Evolutionary conservation across 2,888 invertebrate species (phyloP), one percentile per base, ranked within the genome.

Genomic region (Uropetala carovei): DNA sequence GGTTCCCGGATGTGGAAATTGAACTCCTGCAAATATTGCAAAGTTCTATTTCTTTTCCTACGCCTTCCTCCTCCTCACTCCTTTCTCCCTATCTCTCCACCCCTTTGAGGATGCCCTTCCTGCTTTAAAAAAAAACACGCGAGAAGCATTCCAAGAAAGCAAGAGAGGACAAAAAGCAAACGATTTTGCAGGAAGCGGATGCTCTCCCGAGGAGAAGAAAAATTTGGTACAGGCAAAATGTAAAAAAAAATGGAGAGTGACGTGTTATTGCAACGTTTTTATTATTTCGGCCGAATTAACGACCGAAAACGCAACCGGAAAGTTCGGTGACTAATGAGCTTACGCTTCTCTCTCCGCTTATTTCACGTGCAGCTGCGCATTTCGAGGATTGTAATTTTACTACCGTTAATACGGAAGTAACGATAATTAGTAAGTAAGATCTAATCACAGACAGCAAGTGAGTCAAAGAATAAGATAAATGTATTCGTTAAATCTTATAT

Each of bases 1-100:
- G 64, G 43, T 43, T 8, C 64, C 30, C 86, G 83, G 83, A 83
- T 57, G 83, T 83, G 83, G 16, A 82, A 64, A 64, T 64, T 1
- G 81, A n/a, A 43, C 68, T 68, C 68, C 68, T 22, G 18, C 68
- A n/a, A 18, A 68, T 68, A 22, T 27, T 27, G 75, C 27, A 75
- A 75, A 75, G 75, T 75, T 22, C 43, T 43, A 43, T 43, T 43
- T 43, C 43, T 43, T 43, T 43, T 43, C 43, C 43, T 43, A 7
- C 30, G 5, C 14, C 82, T 16, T 13, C 0, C 43, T 14, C 82
- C 82, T 16, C 30, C 81, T 14, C 27, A 8, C 27, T 22, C 14
- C 81, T 43, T 43, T 43, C 14, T 43, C 30, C 5, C 5, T 16
- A 1, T 43, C 86, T 30, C 59, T 56, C 8, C 57, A 8, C 18